Base-by-base conservation (phyloP, 2,113 vertebrate species). In the Malurus melanocephalus region DNA sequence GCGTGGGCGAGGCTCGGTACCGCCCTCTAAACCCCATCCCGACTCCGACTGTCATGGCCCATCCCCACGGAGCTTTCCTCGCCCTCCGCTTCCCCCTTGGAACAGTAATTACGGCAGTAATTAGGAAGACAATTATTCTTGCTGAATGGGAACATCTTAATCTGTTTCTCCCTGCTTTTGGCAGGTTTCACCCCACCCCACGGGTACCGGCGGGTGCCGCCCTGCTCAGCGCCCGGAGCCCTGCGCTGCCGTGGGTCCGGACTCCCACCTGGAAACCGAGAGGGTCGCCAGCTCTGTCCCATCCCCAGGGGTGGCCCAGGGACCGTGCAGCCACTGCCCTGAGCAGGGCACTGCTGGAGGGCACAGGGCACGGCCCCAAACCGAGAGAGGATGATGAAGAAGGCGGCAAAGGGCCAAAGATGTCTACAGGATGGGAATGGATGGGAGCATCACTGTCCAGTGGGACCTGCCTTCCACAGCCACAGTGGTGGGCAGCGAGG, bases 41-140 rank as follows among this genome's bases (percentile, higher is more conserved):
- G 8, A 62, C 7, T 35, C 57, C 32, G 14, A 16, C 61, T 76
- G 53, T 48, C n/a, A 56, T 11, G 46, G 71, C 60, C 51, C 43
- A 81, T 91, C 77, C 73, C 78, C 27, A 7, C 1, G 1, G 60
- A 80, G 81, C 64, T 69, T 62, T 90, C 87, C 75, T 79, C 18
- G 9, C 40, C 64, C 53, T 77, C 52, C 15, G 2, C 64, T 87
- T 87, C 87, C 48, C 66, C 79, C 6, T 24, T 62, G 57, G 84
- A 67, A 89, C 13, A 11, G 45, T 80, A 94, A 95, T 94, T 88
- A 91, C 11, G 2, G 48, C 64, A 15, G 19, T 67, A 90, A 93
- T 96, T 91, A 87, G 23, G 17, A 87, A 66, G 72, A 48, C 67
- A 85, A 93, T 92, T 81, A 93, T 66, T 87, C 43, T 28, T 72